Base-by-base conservation (phyloP, 2,797 vertebrate genomes). In the Chelmon rostratus region DNA sequence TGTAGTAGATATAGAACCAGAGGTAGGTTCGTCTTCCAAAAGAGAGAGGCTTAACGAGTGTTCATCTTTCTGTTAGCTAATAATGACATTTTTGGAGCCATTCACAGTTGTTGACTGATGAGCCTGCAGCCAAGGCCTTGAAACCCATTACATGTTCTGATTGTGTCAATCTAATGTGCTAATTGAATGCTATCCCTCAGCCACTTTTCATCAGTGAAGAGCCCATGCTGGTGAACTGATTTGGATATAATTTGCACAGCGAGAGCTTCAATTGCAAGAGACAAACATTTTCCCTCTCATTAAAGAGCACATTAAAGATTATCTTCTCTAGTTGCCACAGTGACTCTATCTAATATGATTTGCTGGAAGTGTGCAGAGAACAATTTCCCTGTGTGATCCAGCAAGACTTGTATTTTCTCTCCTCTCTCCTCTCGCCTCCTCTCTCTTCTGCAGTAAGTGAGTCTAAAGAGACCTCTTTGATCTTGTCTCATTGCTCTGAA, bases 221-320 rank as follows among this genome's bases (percentile, higher is more conserved):
- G 86, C 89, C 86, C 78, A 76, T 59, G 75, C 89, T 91, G 86
- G 73, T 86, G 86, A 93, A 88, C 90, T 83, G 87, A 93, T 92
- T 93, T 86, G 76, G 79, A 88, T 90, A 85, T 94, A 93, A 95
- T 95, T 94, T 93, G 92, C 92, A 81, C 88, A 89, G 90, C 62
- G 74, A 91, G 91, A 85, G 86, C 88, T 88, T 92, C 91, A 93
- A 93, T 94, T 94, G 89, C 93, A 82, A 83, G 94, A 95, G 93
- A 93, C 94, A 94, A 94, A 94, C 90, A 92, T 94, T 94, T 94
- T 93, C 89, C 86, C 86, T 93, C 90, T 95, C 94, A 95, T 95
- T 94, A 94, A 92, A 92, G 93, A 92, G 88, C 83, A 88, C 85
- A 92, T 92, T 94, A 91, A 93, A 92, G 88, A 94, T 90, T 84